Evolutionary conservation across 2,797 vertebrate genomes (phyloP), one percentile per base, ranked within the genome.

Genomic region (Steatocranus sp.): DNA sequence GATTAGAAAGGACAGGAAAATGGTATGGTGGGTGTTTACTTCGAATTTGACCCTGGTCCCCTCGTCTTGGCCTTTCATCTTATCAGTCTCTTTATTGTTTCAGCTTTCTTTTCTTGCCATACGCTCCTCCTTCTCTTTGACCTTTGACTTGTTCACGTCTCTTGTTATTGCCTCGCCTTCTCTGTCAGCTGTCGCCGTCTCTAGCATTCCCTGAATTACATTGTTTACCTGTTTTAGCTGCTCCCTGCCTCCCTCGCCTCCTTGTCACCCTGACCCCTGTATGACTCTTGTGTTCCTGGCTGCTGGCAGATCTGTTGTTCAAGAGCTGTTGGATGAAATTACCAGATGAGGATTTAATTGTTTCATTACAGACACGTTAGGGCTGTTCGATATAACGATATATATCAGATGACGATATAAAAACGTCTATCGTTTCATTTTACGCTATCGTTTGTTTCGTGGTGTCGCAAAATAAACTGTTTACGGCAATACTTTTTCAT

Each of bases 351-450:
- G 80, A 89, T 85, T 90, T 91, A 89, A 93, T 90, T 89, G 86
- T 92, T 88, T 95, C 85, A 89, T 94, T 94, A 90, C 56, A 25
- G 76, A 48, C 66, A 46, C 5, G 25, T n/a, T n/a, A n/a, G n/a
- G n/a, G n/a, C n/a, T n/a, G n/a, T n/a, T n/a, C n/a, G n/a, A n/a
- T n/a, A n/a, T n/a, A n/a, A n/a, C n/a, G n/a, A n/a, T n/a, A n/a
- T n/a, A n/a, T n/a, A n/a, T n/a, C n/a, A n/a, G n/a, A n/a, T n/a
- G n/a, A n/a, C n/a, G n/a, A n/a, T n/a, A n/a, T n/a, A n/a, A n/a
- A n/a, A n/a, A n/a, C n/a, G n/a, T n/a, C n/a, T n/a, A n/a, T n/a
- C n/a, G n/a, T n/a, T n/a, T n/a, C n/a, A n/a, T n/a, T n/a, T n/a
- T n/a, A n/a, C n/a, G n/a, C n/a, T n/a, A n/a, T n/a, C n/a, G n/a